Evolutionary conservation across 2,797 vertebrate species (phyloP).

Genomic region (Pygocentrus nattereri): DNA sequence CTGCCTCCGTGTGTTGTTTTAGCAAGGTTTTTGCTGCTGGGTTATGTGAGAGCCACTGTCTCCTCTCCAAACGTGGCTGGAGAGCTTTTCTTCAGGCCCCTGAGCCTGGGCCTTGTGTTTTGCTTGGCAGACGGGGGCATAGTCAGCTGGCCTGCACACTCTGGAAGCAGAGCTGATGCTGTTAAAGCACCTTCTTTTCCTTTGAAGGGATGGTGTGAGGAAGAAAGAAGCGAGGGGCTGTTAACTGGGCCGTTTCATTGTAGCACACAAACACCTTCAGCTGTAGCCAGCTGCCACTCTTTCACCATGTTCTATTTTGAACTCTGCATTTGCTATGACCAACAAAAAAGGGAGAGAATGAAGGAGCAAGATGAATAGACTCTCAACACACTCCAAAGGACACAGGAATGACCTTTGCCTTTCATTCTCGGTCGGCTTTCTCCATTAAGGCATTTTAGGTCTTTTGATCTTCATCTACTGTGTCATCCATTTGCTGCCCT

Average conservation of each 20-base stretch:
- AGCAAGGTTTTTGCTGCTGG: slow-evolving; percentile 60
- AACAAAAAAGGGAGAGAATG: slow-evolving; percentile 23
- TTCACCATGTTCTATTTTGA: neutral
- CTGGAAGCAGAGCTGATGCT: slow-evolving; percentile 58
- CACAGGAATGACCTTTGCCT: neutral
- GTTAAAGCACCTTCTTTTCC: slow-evolving; percentile 34
- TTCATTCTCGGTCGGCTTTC: neutral
- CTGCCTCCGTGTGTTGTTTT: slow-evolving; percentile 61
- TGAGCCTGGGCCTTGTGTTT: slow-evolving; percentile 66
- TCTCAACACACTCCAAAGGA: neutral
- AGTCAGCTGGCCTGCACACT: slow-evolving; percentile 73
- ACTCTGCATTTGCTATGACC: neutral
- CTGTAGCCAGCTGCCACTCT: neutral
- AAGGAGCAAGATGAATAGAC: neutral
- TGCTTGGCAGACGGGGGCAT: slow-evolving; percentile 65
- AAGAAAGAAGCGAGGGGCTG: slow-evolving; percentile 42
- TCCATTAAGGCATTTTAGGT: slow-evolving; percentile 3
- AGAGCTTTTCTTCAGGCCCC: slow-evolving; percentile 52
- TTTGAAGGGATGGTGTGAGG: slow-evolving; percentile 37
- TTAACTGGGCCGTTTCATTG: slow-evolving; percentile 33
- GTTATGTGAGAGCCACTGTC: slow-evolving; percentile 70
- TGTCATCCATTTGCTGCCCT: neutral
- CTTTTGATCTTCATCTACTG: neutral
- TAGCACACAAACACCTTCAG: slow-evolving; percentile 51
- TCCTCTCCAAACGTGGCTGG: slow-evolving; percentile 54